Evolutionary conservation across 1,140 invertebrate genomes (phyloP), one percentile per base, ranked within the genome.

Genomic region (Bombus turneri): DNA sequence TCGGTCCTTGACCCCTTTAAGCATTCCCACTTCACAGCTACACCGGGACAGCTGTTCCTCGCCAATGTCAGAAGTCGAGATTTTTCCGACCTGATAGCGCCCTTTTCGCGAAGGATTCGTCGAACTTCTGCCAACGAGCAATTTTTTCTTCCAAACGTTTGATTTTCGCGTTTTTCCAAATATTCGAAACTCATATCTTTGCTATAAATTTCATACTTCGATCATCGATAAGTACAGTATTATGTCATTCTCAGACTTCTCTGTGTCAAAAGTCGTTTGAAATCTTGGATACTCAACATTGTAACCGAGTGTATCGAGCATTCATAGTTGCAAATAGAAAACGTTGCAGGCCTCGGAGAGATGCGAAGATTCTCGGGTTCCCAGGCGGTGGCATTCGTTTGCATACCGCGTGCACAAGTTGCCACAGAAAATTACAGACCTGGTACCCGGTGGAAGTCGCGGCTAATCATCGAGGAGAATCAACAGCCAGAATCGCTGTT

Each of bases 1-100:
- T 5, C 34, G n/a, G 53, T 88, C 64, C 71, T 87, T 88, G 85
- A 88, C 76, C 77, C 59, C 72, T 41, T 88, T 81, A 71, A 71
- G 64, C 64, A 9, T 10, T 62, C 81, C 18, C 37, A 43, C 53
- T 34, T 73, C 34, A 18, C 28, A 18, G 39, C 53, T 87, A 43
- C 39, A 47, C 62, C 28, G 13, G 62, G 28, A 66, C 72, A 59
- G 39, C 79, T 75, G 59, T 18, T 66, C n/a, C 81, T 59, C 41
- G 13, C 25, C 31, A 34, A n/a, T 57, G 43, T 71, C 34, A 53
- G 18, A 22, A 53, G 47, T 53, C 18, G 59, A 62, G 31, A 66
- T 37, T 83, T 81, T 47, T 34, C 41, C n/a, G 43, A 59, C 12
- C 31, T 53, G 12, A 18, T 64, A 53, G n/a, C 18, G 59, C 31